Evolutionary conservation across 2,888 invertebrate genomes (phyloP).

Genomic region (Cosmia pyralina): DNA sequence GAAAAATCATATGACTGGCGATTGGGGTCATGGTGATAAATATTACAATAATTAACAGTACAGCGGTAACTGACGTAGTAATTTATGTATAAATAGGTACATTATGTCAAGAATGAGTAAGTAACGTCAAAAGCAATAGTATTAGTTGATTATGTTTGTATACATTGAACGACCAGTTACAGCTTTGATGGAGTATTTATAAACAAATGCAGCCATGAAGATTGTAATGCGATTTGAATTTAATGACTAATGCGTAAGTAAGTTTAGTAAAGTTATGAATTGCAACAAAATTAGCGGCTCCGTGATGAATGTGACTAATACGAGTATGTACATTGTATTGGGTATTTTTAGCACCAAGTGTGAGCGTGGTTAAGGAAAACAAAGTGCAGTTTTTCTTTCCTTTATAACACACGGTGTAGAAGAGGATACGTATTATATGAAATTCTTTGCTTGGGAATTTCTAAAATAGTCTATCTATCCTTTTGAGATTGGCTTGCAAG

Average conservation of each 20-base stretch:
- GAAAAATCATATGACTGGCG: conserved; percentile 15
- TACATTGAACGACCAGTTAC: conserved; percentile 22
- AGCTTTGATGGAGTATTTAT: background rate
- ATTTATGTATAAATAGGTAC: conserved; percentile 13
- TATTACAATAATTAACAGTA: conserved; percentile 20
- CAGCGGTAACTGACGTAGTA: conserved; percentile 2
- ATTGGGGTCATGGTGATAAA: conserved; percentile 27
- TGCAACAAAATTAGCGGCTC: conserved; percentile 5
- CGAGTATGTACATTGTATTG: background rate
- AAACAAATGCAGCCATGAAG: conserved; percentile 1
- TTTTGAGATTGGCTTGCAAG: background rate
- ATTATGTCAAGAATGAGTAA: conserved; percentile 10
- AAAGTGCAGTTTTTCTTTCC: background rate
- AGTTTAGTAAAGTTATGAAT: conserved; percentile 1
- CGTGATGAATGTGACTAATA: conserved; percentile 21
- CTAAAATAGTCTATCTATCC: background rate
- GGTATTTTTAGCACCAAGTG: conserved; percentile 41
- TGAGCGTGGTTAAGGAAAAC: conserved; percentile 29
- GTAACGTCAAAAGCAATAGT: background rate
- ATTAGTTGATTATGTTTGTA: conserved; percentile 10
- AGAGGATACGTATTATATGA: background rate
- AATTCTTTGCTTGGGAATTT: background rate
- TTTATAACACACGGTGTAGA: background rate
- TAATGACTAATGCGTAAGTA: background rate
- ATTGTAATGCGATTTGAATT: conserved; percentile 10